Evolutionary conservation across 2,113 vertebrate genomes (phyloP).

Genomic region (Aegotheles bennettii): DNA sequence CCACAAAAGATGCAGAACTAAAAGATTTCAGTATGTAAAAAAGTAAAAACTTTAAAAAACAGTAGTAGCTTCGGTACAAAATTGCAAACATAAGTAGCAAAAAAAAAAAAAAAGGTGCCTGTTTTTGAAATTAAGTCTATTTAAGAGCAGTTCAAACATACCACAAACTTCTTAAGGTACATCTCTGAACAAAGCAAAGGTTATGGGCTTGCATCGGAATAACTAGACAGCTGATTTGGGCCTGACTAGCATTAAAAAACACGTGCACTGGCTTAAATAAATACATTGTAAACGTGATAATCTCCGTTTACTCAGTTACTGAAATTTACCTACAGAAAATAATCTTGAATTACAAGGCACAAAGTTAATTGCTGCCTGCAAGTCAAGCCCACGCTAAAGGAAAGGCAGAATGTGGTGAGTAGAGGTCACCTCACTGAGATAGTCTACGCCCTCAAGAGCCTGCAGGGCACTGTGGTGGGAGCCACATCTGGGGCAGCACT

Average conservation of each 20-base stretch:
- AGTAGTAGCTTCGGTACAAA: slow-evolving; percentile 57
- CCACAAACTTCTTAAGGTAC: background rate
- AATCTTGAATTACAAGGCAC: slow-evolving; percentile 52
- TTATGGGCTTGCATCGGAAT: background rate
- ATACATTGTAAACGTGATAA: slow-evolving; percentile 46
- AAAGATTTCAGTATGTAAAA: slow-evolving; percentile 21
- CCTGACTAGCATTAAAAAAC: background rate
- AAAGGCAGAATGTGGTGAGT: background rate
- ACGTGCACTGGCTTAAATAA: slow-evolving; percentile 50
- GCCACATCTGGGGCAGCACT: background rate
- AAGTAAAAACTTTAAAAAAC: slow-evolving; percentile 24
- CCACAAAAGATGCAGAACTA: background rate
- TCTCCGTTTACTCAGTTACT: slow-evolving; percentile 31
- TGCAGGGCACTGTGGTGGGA: background rate
- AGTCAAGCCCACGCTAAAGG: background rate
- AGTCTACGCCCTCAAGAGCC: background rate
- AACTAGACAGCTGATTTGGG: background rate
- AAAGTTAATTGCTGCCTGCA: slow-evolving; percentile 31
- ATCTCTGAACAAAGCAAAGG: slow-evolving; percentile 36
- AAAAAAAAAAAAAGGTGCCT: background rate
- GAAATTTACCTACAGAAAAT: slow-evolving; percentile 35
- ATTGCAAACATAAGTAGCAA: background rate
- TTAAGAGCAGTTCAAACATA: slow-evolving; percentile 8
- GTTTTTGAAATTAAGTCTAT: background rate
- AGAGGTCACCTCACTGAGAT: background rate